Conservation (phyloP, 2,797 vertebrate genomes). For the Thamnophis elegans region DNA sequence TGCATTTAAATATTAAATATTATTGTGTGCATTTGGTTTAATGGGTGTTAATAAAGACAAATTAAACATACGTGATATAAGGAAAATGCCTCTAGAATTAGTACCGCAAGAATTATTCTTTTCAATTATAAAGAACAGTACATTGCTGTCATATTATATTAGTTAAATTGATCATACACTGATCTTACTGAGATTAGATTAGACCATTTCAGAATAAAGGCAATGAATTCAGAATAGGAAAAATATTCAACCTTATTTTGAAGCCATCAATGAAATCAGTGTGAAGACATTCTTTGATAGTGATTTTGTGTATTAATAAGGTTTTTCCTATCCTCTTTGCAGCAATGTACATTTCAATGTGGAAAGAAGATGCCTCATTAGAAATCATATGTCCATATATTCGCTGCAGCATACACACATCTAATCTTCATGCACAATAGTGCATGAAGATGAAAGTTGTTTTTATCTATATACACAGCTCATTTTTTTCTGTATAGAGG, state of each 20-base stretch:
- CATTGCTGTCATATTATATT: not conserved
- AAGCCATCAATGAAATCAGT: not conserved
- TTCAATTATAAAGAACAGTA: not conserved
- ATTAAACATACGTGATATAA: not conserved
- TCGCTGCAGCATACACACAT: not conserved
- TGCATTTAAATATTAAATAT: not conserved
- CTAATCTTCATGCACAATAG: not conserved
- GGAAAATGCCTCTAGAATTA: not conserved
- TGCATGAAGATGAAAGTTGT: not conserved
- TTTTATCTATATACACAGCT: not conserved
- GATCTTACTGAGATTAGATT: not conserved
- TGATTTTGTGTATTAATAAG: not conserved
- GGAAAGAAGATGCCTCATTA: not conserved
- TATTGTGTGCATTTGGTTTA: not conserved
- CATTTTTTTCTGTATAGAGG: not conserved
- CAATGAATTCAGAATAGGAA: not conserved
- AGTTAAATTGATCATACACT: not conserved
- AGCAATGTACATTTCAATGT: not conserved
- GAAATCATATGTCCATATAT: not conserved
- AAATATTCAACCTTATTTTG: not conserved
- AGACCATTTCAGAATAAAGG: not conserved
- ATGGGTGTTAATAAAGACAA: not conserved
- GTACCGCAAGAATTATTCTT: not conserved
- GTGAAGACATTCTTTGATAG: not conserved
- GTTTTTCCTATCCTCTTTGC: not conserved